Conservation (phyloP, 2,888 invertebrate genomes). For the Drosophila borborema region DNA sequence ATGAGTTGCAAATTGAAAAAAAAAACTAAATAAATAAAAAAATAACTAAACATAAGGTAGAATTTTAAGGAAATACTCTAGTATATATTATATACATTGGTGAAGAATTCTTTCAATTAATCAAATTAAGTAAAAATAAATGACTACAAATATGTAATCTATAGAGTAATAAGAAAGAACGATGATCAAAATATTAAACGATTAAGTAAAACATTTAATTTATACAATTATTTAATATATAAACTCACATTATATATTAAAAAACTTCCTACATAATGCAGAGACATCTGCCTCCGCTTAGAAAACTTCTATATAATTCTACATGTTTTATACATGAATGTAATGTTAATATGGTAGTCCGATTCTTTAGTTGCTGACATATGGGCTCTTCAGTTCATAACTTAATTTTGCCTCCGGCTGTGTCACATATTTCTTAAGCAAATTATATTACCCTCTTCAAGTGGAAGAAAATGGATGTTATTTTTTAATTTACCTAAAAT, state of each 20-base stretch:
- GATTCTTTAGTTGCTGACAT: neutral
- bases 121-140: too few species aligned
- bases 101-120: too few species aligned
- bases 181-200: neutral
- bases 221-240: too few species aligned
- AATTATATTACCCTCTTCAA: neutral
- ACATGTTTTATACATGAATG: neutral
- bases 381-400: neutral
- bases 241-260: too few species aligned
- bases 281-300: too few species aligned
- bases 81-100: too few species aligned
- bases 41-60: neutral
- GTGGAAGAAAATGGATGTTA: slow-evolving; percentile 57
- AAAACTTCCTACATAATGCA: too few species aligned
- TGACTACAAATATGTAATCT: too few species aligned
- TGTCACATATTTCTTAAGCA: neutral
- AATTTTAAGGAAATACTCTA: neutral
- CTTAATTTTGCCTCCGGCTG: neutral
- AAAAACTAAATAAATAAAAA: neutral
- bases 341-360: neutral
- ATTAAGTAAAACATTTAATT: neutral
- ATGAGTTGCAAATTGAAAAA: slow-evolving; percentile 17
- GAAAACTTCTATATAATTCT: too few species aligned
- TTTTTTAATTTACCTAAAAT: slow-evolving; percentile 80
- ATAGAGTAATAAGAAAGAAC: neutral